phyloP scores from a whole-genome alignment of 2,113 vertebrate genomes.

The Neogobius melanostomus region DNA sequence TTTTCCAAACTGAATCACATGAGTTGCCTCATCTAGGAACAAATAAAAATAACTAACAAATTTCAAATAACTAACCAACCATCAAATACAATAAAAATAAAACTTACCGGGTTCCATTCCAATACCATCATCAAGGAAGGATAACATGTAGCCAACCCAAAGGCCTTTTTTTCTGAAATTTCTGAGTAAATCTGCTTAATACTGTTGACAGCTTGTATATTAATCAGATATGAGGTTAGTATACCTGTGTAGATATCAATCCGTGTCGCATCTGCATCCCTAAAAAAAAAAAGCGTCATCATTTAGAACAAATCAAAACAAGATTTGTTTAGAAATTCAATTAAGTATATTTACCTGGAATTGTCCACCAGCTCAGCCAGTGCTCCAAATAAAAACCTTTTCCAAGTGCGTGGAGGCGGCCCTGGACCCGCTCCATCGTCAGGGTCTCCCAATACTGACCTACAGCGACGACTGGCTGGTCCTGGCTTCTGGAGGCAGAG shows the following conservation, averaged over 20 bases:
- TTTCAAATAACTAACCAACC: neutral
- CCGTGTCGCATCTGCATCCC: constrained; percentile 95
- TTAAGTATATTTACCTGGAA: constrained; percentile 83
- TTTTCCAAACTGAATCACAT: constrained; percentile 98
- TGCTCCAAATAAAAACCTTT: constrained; percentile 97
- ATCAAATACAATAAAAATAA: neutral
- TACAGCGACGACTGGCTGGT: too few species aligned
- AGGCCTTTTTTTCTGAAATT: constrained; percentile 82
- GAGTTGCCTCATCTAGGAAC: constrained; percentile 88
- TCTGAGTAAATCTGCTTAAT: constrained; percentile 3
- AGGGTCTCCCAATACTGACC: too few species aligned
- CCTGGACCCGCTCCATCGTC: too few species aligned
- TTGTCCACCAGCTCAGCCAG: constrained; percentile 98
- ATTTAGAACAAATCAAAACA: too few species aligned
- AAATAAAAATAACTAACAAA: constrained; percentile 25
- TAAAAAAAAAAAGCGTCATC: constrained; percentile 50
- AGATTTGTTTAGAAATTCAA: too few species aligned
- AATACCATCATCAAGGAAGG: constrained; percentile 95
- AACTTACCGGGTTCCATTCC: constrained; percentile 97
- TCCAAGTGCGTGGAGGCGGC: too few species aligned
- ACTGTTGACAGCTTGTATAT: neutral
- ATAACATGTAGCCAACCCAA: constrained; percentile 92
- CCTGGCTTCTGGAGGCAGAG: too few species aligned
- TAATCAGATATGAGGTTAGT: neutral
- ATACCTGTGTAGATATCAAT: constrained; percentile 95